Conservation (phyloP, 2,797 vertebrate genomes). For the Carduelis carduelis region DNA sequence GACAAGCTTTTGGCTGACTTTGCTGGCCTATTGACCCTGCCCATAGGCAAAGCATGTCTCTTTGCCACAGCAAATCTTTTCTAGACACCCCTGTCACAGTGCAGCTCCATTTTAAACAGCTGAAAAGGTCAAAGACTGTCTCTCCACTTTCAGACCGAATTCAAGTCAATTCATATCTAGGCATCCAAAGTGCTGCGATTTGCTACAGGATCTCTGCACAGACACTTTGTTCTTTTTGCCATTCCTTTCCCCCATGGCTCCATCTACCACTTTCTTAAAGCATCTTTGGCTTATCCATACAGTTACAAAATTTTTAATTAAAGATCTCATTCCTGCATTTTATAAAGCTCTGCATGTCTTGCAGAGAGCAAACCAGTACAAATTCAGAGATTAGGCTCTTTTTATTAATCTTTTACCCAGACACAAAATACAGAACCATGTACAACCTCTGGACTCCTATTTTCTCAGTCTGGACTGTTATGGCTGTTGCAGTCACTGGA, state of each 20-base stretch:
- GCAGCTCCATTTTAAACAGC: slow-evolving; percentile 9
- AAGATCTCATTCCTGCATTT: not conserved
- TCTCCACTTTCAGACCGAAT: not conserved
- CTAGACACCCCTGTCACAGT: slow-evolving; percentile 42
- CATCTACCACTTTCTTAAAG: not conserved
- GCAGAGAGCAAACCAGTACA: not conserved
- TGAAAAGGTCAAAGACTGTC: slow-evolving; percentile 66
- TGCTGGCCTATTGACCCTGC: slow-evolving; percentile 55
- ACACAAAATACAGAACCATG: not conserved
- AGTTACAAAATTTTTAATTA: not conserved
- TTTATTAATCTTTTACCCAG: not conserved
- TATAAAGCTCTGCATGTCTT: not conserved
- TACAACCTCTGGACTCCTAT: not conserved
- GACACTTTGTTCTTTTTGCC: not conserved
- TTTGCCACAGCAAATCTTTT: slow-evolving; percentile 53
- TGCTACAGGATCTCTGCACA: not conserved
- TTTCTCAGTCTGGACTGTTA: not conserved
- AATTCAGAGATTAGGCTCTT: not conserved
- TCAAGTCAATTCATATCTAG: not conserved
- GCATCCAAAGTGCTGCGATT: not conserved
- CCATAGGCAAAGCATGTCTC: slow-evolving; percentile 39
- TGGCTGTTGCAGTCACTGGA: not conserved
- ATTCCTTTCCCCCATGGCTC: not conserved
- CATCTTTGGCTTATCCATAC: not conserved
- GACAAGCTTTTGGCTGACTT: slow-evolving; percentile 60